Percentiles rank a stretch among this genome's conserved stretches.
phyloP scores from a whole-genome alignment of 2,797 vertebrate species.

The Falco columbarius region DNA sequence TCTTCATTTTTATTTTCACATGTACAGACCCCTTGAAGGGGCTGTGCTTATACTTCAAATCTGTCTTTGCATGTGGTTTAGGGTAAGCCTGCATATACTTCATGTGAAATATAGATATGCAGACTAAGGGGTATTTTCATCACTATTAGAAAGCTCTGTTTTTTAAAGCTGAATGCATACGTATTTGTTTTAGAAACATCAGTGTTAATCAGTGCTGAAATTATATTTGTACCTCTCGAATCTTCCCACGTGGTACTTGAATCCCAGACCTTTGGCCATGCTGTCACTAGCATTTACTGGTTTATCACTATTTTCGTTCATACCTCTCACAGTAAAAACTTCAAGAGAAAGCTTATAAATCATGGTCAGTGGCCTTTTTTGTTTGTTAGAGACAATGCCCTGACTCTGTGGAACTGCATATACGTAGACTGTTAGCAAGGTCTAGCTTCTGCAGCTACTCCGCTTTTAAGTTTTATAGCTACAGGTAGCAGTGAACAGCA shows the following conservation, averaged over 20 bases:
- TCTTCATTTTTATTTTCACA: fast-evolving
- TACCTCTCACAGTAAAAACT: not conserved
- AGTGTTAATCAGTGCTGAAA: not conserved
- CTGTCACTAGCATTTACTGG: not conserved
- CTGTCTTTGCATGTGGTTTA: not conserved
- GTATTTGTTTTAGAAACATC: not conserved
- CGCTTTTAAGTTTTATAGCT: not conserved
- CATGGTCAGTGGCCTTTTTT: fast-evolving
- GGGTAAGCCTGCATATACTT: not conserved
- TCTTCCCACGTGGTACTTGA: fast-evolving
- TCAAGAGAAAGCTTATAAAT: not conserved
- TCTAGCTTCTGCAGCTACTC: not conserved
- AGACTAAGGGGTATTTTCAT: not conserved
- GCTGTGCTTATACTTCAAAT: not conserved
- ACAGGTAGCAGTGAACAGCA: not conserved
- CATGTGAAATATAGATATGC: not conserved
- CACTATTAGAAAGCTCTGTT: not conserved
- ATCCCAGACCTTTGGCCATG: not conserved
- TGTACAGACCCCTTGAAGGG: not conserved
- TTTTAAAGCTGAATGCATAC: not conserved
- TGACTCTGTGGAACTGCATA: not conserved
- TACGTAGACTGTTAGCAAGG: not conserved
- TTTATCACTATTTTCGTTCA: not conserved
- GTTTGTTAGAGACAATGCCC: not conserved
- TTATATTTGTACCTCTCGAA: not conserved